Conservation (phyloP, 2,888 invertebrate species). For the Tillus elongatus region DNA sequence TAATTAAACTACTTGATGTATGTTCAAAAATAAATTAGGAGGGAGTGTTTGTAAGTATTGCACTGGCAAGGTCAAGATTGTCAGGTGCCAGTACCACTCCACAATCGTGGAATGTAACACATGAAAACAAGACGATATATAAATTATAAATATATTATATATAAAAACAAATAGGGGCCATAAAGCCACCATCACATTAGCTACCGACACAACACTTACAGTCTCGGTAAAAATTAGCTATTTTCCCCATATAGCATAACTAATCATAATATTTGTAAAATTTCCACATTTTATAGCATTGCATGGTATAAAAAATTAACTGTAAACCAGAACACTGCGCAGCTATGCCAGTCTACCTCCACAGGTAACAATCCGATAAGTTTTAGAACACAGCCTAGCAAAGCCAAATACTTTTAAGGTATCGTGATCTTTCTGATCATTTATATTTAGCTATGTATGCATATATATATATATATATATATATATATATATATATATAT, state of each 20-base stretch:
- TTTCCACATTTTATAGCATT: constrained; percentile 21
- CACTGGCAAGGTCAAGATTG: constrained; percentile 40
- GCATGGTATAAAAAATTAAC: constrained; percentile 15
- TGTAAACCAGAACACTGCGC: too few species aligned
- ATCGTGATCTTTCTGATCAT: constrained; percentile 30
- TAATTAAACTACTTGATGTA: constrained; percentile 35
- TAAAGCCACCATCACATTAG: constrained; percentile 38
- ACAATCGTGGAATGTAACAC: constrained; percentile 36
- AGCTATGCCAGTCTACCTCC: constrained; percentile 30
- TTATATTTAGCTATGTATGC: constrained; percentile 1
- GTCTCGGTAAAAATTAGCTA: constrained; percentile 37
- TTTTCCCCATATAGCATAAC: constrained; percentile 33
- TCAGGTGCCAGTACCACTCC: constrained; percentile 40
- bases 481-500: constrained; percentile 18
- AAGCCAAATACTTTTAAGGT: constrained; percentile 52
- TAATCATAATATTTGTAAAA: constrained; percentile 29
- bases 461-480: constrained; percentile 14
- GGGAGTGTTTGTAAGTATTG: constrained; percentile 40
- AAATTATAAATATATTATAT: constrained; percentile 41
- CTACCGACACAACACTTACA: constrained; percentile 39
- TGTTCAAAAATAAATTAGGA: constrained; percentile 32
- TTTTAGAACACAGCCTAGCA: constrained; percentile 50
- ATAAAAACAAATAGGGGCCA: constrained; percentile 38
- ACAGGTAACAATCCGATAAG: constrained; percentile 43
- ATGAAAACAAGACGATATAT: constrained; percentile 40